phyloP scores from a whole-genome alignment of 2,888 invertebrate genomes.

The Scaptomyza tumidula region DNA sequence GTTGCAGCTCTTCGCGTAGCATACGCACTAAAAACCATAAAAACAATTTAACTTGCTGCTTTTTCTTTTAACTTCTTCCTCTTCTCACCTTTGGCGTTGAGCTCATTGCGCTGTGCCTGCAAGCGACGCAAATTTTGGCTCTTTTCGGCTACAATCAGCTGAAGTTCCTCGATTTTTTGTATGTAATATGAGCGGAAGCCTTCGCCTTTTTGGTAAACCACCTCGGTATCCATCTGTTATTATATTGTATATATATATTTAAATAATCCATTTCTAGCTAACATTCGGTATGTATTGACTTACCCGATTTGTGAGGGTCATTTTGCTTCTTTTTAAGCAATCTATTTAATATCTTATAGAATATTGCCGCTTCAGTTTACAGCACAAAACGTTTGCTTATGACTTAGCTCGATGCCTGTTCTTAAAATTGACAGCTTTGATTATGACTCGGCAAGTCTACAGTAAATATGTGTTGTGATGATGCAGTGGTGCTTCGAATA shows the following conservation, averaged over 20 bases:
- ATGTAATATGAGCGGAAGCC: slow-evolving; percentile 98
- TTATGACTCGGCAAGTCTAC: slow-evolving; percentile 60
- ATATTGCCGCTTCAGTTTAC: neutral
- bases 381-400: neutral
- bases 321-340: slow-evolving; percentile 37
- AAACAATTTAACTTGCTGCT: neutral
- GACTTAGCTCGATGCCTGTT: neutral
- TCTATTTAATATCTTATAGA: neutral
- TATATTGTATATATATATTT: neutral
- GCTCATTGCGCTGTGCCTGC: slow-evolving; percentile 99
- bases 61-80: neutral
- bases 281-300: slow-evolving; percentile 10
- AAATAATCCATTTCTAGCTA: neutral
- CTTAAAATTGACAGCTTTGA: slow-evolving; percentile 12
- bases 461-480: slow-evolving; percentile 4
- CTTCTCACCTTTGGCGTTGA: slow-evolving; percentile 96
- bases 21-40: slow-evolving; percentile 90
- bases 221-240: slow-evolving; percentile 82
- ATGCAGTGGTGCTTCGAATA: slow-evolving; percentile 5
- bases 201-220: slow-evolving; percentile 86
- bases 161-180: slow-evolving; percentile 98
- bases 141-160: slow-evolving; percentile 98
- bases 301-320: slow-evolving; percentile 82
- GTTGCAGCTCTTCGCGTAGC: slow-evolving; percentile 98
- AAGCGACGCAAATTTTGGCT: slow-evolving; percentile 97